Evolutionary conservation across 53 echinoderm and acorn worm species (phyloP), one percentile per base, ranked within the genome.

Genomic region (Glandiceps talaboti): DNA sequence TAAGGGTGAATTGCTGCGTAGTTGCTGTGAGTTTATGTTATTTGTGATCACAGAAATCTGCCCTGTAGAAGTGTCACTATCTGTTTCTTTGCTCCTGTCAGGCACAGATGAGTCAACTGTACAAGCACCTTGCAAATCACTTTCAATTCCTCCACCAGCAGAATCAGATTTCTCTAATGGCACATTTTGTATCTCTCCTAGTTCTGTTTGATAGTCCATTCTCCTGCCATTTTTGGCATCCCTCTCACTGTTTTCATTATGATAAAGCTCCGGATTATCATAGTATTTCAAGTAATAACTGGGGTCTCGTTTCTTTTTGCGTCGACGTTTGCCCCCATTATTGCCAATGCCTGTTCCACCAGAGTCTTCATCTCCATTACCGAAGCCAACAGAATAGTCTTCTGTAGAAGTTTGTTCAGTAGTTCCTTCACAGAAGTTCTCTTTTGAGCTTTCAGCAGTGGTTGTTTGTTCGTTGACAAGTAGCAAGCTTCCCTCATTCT

Each of bases 241-340:
- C 64, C 64, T 20, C 20, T 20, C 20, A 20, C 20, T 6, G 64
- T 88, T 81, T 30, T 27, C 73, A 77, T 82, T 80, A 31, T 28
- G 32, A 29, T 83, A 77, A 74, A 75, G 75, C 32, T 87, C 84
- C 1, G 80, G 75, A 32, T 87, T 82, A 25, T 86, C 78, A 28
- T 90, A 92, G 84, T 78, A 93, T 31, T 84, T 85, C 30, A 85
- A 81, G 76, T 93, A 97, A 83, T 89, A 89, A 74, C 82, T 89
- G 1, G 93, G 93, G 82, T 97, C 97, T 33, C 93, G 83, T 33
- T 87, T 86, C 82, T 97, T 97, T 79, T 97, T 97, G 75, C 93
- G 93, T 14, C 93, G 87, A 30, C 93, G 80, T 78, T 84, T 90
- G 74, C 82, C 86, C 74, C 73, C 82, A 72, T 74, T 75, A 28